Evolutionary conservation across 2,113 vertebrate species (phyloP), one percentile per base, ranked within the genome.

Genomic region (Eira barbara): DNA sequence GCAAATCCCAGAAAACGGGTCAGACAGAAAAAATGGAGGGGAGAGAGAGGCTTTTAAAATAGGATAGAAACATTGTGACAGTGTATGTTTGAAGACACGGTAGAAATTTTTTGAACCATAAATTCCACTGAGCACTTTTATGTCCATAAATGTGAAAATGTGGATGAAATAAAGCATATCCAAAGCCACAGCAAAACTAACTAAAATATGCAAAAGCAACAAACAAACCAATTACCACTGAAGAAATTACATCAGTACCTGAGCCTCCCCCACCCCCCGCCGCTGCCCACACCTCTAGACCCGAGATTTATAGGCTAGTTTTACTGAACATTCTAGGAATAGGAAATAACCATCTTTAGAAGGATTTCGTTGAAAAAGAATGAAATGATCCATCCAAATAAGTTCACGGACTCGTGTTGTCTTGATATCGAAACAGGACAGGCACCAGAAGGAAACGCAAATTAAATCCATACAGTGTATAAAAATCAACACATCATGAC

Each of bases 61-160:
- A 21, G 47, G 78, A 69, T 4, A 31, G 61, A 61, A 91, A 36
- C 85, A 31, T 74, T n/a, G 23, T 7, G n/a, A 29, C 18, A 34
- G 3, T 74, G 4, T 29, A 2, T 42, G 39, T 65, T 17, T 76
- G 21, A 27, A 81, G 73, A 57, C 31, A n/a, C 31, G 29, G 55
- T 11, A 27, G 9, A 29, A 21, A 52, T 39, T 89, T 76, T 67
- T 5, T 73, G 84, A 61, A 36, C 29, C 55, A 8, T 57, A 39
- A 79, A 31, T 9, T 45, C 47, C 47, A 34, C 13, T 29, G 27
- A 84, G 49, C 45, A 69, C 18, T 79, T 78, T 45, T 73, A 34
- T 94, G 61, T 18, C 42, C 67, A 17, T 49, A 92, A 69, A 61
- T 39, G 55, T 65, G 81, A 93, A 86, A 57, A 82, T 42, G 39